Evolutionary conservation across 2,888 invertebrate species (phyloP), one percentile per base, ranked within the genome.

Genomic region (Dione vanillae): DNA sequence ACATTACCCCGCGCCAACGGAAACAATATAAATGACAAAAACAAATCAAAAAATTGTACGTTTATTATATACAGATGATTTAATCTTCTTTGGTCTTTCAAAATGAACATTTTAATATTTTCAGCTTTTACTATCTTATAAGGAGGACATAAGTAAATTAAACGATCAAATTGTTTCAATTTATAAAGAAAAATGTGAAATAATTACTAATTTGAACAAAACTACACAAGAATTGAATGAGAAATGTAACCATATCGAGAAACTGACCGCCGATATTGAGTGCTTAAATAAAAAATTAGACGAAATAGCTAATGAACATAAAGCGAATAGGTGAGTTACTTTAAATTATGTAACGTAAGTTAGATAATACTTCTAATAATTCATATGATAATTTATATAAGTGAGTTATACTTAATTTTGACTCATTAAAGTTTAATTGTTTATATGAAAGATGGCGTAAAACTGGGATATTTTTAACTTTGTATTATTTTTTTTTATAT

Each of bases 91-190:
- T n/a, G n/a, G 19, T 19, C n/a, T 5, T 47, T 16, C 16, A n/a
- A 47, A 16, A 9, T 19, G 19, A 41, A 12, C 14, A 52, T 27
- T 52, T 37, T 54, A 20, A 37, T 12, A 37, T 16, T 54, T 75
- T 54, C 70, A 84, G 83, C 59, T 77, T 19, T 43, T 78, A 27
- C 71, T 67, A 1, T 73, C 77, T 27, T 16, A 68, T 7, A 76
- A 78, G 61, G 37, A 68, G 8, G 77, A 80, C 9, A 65, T 78
- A 0, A 62, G 76, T 43, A 68, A 74, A 8, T 67, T 84, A 19
- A 77, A 76, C 35, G 59, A 66, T 1, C 67, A 79, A 40, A 58
- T 80, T 6, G 45, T 52, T 1, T 11, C 54, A 5, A 40, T 80
- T 35, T 77, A 79, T 52, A 61, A 43, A 0, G 78, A 80, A 11